Base-by-base conservation (phyloP, 2,888 invertebrate genomes). In the Scaptomyza cyrtandrae region DNA sequence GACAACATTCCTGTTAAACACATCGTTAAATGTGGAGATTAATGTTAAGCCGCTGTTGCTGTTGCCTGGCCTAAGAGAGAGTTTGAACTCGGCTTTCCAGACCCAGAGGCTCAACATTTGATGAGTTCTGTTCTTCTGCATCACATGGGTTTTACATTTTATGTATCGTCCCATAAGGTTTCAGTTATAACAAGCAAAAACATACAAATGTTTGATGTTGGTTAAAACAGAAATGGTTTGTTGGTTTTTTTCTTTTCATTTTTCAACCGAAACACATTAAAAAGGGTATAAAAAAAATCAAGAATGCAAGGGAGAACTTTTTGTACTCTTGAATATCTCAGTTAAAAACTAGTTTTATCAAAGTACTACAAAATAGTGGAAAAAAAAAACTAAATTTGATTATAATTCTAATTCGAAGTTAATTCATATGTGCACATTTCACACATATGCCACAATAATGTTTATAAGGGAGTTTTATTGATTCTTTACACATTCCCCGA, bases 11-110 rank as follows among this genome's bases (percentile, higher is more conserved):
- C 71, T 71, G 76, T 70, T 70, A 68, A 81, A 63, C 61, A 69
- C 71, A 82, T 82, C 86, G 73, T 82, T 82, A 79, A 85, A 70
- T 63, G 61, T 57, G 41, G 29, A 66, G 78, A 63, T 82, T 73
- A 81, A 73, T 78, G 65, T 75, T 71, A 66, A 75, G 63, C 60
- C 58, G 56, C 68, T 63, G 44, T 57, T 61, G 58, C n/a, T 39
- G 11, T 29, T n/a, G n/a, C 19, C 11, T 11, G 24, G 53, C 41
- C 3, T 6, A n/a, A 50, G 33, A 19, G 24, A 53, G 59, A 14
- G 14, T 16, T 44, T 49, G 52, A 52, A 43, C 6, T 49, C 33
- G 37, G 46, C 44, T 62, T 46, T n/a, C 10, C 33, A 33, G 35
- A 41, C 9, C 35, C 37, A 46, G 44, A 44, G 45, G 29, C 41